Evolutionary conservation across 2,113 vertebrate genomes (phyloP).

Genomic region (Spizaetus ornatus): DNA sequence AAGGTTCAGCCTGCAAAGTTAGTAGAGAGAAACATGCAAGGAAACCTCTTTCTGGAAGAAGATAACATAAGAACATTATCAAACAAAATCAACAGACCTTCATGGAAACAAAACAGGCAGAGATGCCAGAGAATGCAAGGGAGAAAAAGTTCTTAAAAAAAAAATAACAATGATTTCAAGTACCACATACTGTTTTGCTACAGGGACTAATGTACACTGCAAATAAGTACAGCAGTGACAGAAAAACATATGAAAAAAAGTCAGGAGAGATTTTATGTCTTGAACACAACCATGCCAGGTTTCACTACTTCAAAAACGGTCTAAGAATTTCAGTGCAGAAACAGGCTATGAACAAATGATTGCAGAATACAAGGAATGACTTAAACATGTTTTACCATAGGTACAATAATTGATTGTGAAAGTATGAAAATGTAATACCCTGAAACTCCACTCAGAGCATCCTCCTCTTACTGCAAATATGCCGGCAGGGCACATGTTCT

Average conservation of each 20-base stretch:
- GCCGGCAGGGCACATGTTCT: conserved; percentile 12
- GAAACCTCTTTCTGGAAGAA: background rate
- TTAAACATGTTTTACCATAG: background rate
- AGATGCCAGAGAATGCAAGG: background rate
- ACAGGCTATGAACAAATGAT: background rate
- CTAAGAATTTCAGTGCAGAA: background rate
- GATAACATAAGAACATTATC: background rate
- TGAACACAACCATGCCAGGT: background rate
- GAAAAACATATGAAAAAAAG: background rate
- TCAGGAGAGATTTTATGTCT: background rate
- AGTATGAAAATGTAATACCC: background rate
- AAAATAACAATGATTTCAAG: background rate
- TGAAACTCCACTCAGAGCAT: background rate
- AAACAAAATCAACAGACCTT: background rate
- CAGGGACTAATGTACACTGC: background rate
- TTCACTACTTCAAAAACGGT: background rate
- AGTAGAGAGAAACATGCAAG: background rate
- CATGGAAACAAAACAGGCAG: background rate
- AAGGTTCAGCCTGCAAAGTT: background rate
- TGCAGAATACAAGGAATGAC: background rate
- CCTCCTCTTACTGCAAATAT: background rate
- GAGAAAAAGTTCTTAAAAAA: background rate
- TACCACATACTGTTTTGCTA: background rate
- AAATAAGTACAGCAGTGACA: background rate
- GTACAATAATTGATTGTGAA: background rate